A percentile compares a stretch with the other conserved stretches of the same genome.
Conservation (phyloP, 2,113 vertebrate species). For the Strix aluco region DNA sequence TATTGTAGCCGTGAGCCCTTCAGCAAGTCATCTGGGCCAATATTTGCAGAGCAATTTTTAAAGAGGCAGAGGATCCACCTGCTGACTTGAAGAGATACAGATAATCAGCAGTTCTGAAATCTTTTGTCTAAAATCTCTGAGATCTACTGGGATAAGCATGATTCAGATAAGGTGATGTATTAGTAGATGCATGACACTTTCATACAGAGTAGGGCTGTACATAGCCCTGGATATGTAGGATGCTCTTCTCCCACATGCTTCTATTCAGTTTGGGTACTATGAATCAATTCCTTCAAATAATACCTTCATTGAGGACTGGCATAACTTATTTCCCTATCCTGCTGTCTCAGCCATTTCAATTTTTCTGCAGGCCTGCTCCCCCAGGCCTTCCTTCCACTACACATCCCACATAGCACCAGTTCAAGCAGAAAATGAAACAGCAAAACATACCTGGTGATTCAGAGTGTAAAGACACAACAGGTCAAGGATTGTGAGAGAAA, state of each 20-base stretch:
- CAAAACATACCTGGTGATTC: slow-evolving; percentile 85
- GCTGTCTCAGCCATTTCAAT: not conserved
- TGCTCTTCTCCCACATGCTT: not conserved
- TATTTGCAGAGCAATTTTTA: not conserved
- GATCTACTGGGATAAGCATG: not conserved
- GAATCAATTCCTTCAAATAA: not conserved
- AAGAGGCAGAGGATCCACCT: not conserved
- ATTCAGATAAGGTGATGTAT: not conserved
- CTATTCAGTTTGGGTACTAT: not conserved
- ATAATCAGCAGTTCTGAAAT: not conserved
- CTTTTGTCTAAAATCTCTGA: not conserved
- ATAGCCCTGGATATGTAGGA: not conserved
- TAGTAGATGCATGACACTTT: not conserved
- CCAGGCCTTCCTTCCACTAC: not conserved
- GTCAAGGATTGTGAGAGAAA: slow-evolving; percentile 91
- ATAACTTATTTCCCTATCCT: not conserved
- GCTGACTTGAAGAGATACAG: not conserved
- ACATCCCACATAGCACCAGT: not conserved
- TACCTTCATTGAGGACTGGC: not conserved
- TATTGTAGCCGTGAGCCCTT: not conserved
- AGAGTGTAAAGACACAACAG: slow-evolving; percentile 91
- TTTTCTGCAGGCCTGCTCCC: not conserved
- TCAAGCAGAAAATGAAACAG: not conserved
- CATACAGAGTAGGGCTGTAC: not conserved
- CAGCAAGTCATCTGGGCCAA: not conserved